Conservation (phyloP, 2,797 vertebrate genomes). For the Momotus momota region DNA sequence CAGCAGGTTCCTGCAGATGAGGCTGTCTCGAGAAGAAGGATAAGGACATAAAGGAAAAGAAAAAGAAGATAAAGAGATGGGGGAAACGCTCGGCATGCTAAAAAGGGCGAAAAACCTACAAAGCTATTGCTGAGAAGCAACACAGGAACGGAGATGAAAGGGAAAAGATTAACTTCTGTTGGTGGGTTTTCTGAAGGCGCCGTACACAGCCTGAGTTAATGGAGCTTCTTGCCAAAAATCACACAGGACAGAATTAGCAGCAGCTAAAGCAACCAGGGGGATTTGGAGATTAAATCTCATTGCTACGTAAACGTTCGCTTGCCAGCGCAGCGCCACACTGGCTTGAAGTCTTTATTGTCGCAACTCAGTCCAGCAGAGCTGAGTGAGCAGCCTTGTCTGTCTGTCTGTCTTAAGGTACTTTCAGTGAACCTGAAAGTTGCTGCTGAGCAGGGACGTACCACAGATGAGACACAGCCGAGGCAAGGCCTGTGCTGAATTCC, state of each 20-base stretch:
- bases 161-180: background rate
- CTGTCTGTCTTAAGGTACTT: background rate
- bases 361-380: background rate
- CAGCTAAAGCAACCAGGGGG: background rate
- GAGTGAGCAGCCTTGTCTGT: background rate
- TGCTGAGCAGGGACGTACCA: background rate
- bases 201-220: background rate
- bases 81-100: background rate
- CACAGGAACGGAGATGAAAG: constrained; percentile 26
- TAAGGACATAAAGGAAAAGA: constrained; percentile 4
- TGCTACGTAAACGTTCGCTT: rapidly evolving
- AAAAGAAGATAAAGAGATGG: constrained; percentile 33
- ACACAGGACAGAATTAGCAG: background rate
- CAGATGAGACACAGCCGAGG: rapidly evolving
- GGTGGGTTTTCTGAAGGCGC: background rate
- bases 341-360: background rate
- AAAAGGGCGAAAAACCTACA: background rate
- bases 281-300: background rate
- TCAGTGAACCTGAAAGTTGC: background rate
- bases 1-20: background rate
- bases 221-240: background rate
- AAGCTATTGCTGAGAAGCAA: background rate
- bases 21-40: background rate
- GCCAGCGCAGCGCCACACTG: background rate
- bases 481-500: background rate